Conservation (phyloP, 2,888 invertebrate genomes). For the Tholera decimalis region DNA sequence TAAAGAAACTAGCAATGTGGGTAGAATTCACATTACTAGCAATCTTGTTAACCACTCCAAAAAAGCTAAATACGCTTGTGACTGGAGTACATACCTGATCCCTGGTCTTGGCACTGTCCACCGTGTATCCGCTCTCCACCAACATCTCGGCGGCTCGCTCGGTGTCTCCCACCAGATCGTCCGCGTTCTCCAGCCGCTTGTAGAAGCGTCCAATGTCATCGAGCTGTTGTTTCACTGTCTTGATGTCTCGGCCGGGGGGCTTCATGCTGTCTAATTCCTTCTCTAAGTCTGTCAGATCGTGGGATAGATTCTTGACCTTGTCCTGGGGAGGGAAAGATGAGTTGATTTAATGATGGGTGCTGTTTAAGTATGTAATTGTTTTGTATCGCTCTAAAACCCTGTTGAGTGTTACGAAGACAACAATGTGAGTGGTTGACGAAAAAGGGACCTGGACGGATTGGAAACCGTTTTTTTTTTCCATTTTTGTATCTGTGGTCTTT, state of each 20-base stretch:
- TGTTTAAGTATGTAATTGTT: too few relatives aligned
- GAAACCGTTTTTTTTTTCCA: too few relatives aligned
- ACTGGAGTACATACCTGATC: slow-evolving; percentile 94
- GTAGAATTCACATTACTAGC: too few relatives aligned
- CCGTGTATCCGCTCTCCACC: slow-evolving; percentile 96
- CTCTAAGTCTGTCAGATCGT: slow-evolving; percentile 95
- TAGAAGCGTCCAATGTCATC: slow-evolving; percentile 94
- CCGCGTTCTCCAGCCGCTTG: slow-evolving; percentile 93
- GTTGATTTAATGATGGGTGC: background rate
- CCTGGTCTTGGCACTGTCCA: slow-evolving; percentile 95
- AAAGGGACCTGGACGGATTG: too few relatives aligned
- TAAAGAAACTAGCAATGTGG: too few relatives aligned
- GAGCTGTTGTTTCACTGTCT: slow-evolving; percentile 95
- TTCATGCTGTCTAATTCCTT: slow-evolving; percentile 96
- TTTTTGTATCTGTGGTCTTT: too few relatives aligned
- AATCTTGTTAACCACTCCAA: too few relatives aligned
- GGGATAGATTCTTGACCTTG: slow-evolving; percentile 95
- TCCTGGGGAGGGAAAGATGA: slow-evolving; percentile 86
- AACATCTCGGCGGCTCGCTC: slow-evolving; percentile 94
- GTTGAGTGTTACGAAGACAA: too few relatives aligned
- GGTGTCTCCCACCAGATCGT: slow-evolving; percentile 93
- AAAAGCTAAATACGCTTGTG: too few relatives aligned
- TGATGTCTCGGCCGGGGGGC: slow-evolving; percentile 97
- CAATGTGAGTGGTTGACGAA: too few relatives aligned
- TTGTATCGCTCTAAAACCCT: too few relatives aligned